Evolutionary conservation across 2,888 invertebrate genomes (phyloP).

Genomic region (Tetranychus truncatus): DNA sequence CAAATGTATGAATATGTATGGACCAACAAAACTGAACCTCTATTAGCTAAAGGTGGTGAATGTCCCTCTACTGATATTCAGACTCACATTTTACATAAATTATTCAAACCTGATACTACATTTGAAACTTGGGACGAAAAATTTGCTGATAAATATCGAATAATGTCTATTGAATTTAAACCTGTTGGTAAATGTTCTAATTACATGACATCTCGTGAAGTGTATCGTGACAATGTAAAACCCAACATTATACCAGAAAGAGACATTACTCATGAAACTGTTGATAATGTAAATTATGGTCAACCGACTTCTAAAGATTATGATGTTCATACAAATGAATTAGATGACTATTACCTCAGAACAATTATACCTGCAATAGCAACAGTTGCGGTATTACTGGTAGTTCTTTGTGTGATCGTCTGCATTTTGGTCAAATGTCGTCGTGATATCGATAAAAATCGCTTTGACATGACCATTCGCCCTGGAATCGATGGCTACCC

Average conservation of each 20-base stretch:
- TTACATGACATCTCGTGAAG: not conserved
- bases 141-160: slow-evolving; percentile 9
- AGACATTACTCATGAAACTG: not conserved
- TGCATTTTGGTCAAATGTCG: slow-evolving; percentile 4
- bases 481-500: not conserved
- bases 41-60: not conserved
- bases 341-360: not conserved
- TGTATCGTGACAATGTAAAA: not conserved
- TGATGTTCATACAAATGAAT: not conserved
- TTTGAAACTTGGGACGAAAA: not conserved
- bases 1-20: slow-evolving; percentile 9
- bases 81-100: not conserved
- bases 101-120: not conserved
- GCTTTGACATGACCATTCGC: slow-evolving; percentile 8
- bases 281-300: not conserved
- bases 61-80: slow-evolving; percentile 8
- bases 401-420: slow-evolving; percentile 8
- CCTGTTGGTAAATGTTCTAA: slow-evolving; percentile 7
- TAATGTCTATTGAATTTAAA: slow-evolving; percentile 10
- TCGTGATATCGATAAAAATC: slow-evolving; percentile 6
- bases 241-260: not conserved
- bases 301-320: not conserved
- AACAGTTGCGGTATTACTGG: not conserved
- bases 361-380: slow-evolving; percentile 9
- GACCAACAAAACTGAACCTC: slow-evolving; percentile 7